Evolutionary conservation across 2,888 invertebrate genomes (phyloP), one percentile per base, ranked within the genome.

Genomic region (Galeruca laticollis): DNA sequence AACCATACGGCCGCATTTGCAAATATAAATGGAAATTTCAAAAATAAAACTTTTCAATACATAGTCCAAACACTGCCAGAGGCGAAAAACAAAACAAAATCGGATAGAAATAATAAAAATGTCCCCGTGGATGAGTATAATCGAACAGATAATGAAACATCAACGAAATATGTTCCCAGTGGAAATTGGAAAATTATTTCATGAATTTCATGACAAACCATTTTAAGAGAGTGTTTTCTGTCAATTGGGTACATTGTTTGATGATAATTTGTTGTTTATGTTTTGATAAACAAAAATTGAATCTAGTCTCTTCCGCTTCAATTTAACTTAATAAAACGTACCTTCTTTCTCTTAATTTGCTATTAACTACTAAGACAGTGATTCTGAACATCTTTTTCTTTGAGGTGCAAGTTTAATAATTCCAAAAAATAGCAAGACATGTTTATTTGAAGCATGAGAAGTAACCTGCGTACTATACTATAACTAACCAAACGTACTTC

Each of bases 81-180:
- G 51, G 20, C 66, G 15, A 66, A 66, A 66, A 66, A 66, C 49
- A 66, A 66, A 59, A 66, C 33, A 51, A 18, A 20, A 66, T 66
- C 66, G 59, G 37, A 66, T 66, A 51, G 66, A 65, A 66, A 66
- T 66, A 66, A 66, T 66, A 66, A 66, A 57, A 66, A 66, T 66
- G 66, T 66, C 66, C 49, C 59, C 47, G 18, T 51, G 66, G 66
- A 49, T 51, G 66, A 49, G 35, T 51, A 66, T 66, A 66, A 51
- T 60, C 66, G 35, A 60, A 66, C 49, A n/a, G 51, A 66, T 66
- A 66, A 66, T 66, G 66, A 47, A 66, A 66, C 59, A 66, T 66
- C 18, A 66, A 59, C 59, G 66, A 66, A 59, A 66, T 37, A 60
- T 66, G 66, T 57, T 57, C 21, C 18, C 15, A 33, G 31, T 31